Percentiles rank a stretch among this genome's conserved stretches.
phyloP scores from a whole-genome alignment of 2,113 vertebrate genomes.

The Aptenodytes patagonicus region DNA sequence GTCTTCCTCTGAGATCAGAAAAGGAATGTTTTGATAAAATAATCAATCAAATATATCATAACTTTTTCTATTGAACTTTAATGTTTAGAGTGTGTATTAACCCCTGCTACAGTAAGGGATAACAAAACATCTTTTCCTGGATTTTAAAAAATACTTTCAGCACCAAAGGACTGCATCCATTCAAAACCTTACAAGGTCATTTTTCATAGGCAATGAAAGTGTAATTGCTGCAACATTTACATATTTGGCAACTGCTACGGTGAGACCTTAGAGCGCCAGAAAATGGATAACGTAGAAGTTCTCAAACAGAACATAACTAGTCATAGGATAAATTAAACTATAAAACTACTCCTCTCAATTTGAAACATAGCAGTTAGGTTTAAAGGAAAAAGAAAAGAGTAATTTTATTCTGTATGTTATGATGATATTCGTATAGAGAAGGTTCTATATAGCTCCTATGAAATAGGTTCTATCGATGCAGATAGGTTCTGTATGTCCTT shows the following conservation, averaged over 20 bases:
- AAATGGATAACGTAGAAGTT: background rate
- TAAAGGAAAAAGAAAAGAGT: background rate
- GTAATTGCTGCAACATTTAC: slow-evolving; percentile 58
- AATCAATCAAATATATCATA: background rate
- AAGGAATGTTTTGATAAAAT: slow-evolving; percentile 46
- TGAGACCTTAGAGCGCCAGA: slow-evolving; percentile 15
- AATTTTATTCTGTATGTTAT: background rate
- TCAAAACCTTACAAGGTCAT: background rate
- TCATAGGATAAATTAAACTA: background rate
- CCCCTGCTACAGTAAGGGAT: background rate
- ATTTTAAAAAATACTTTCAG: slow-evolving; percentile 42
- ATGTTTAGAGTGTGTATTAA: background rate
- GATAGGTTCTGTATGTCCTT: background rate
- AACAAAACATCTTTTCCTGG: slow-evolving; percentile 29
- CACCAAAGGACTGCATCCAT: slow-evolving; percentile 48
- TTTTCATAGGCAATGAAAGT: slow-evolving; percentile 50
- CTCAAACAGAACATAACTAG: background rate
- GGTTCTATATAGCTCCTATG: background rate
- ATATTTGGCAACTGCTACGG: slow-evolving; percentile 40
- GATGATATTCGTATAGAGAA: background rate
- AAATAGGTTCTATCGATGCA: background rate
- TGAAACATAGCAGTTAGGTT: background rate
- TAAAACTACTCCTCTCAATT: background rate
- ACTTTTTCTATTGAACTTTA: background rate
- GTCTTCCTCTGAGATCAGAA: slow-evolving; percentile 49